phyloP scores from a whole-genome alignment of 1,140 invertebrate genomes.

The Agrypnia vestita region DNA sequence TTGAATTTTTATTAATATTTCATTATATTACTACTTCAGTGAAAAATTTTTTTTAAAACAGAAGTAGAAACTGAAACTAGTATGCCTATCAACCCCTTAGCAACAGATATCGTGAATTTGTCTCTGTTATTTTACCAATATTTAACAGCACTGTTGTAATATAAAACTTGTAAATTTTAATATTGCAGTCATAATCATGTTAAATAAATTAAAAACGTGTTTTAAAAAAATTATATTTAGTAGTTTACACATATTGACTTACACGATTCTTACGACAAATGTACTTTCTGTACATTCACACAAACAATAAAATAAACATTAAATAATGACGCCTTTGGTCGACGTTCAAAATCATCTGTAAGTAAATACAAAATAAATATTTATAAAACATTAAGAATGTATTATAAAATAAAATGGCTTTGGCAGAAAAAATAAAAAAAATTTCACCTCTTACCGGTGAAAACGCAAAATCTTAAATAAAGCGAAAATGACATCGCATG shows the following conservation, averaged over 20 bases:
- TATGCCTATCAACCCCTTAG: too few relatives aligned
- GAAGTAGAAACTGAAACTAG: too few relatives aligned
- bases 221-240: slow-evolving; percentile 34
- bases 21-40: too few relatives aligned
- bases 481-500: background rate
- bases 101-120: too few relatives aligned
- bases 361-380: slow-evolving; percentile 56
- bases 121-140: too few relatives aligned
- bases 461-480: slow-evolving; percentile 31
- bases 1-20: too few relatives aligned
- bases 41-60: too few relatives aligned
- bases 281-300: slow-evolving; percentile 52
- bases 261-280: slow-evolving; percentile 40
- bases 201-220: too few relatives aligned
- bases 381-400: slow-evolving; percentile 33
- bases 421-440: slow-evolving; percentile 47
- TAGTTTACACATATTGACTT: slow-evolving; percentile 40
- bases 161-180: too few relatives aligned
- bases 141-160: too few relatives aligned
- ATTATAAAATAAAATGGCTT: slow-evolving; percentile 51
- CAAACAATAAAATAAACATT: slow-evolving; percentile 53
- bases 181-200: too few relatives aligned
- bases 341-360: slow-evolving; percentile 15
- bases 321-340: slow-evolving; percentile 21
- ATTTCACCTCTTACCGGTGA: slow-evolving; percentile 23